Evolutionary conservation across 2,888 invertebrate genomes (phyloP).

Genomic region (Xanthostigma xanthostigma): DNA sequence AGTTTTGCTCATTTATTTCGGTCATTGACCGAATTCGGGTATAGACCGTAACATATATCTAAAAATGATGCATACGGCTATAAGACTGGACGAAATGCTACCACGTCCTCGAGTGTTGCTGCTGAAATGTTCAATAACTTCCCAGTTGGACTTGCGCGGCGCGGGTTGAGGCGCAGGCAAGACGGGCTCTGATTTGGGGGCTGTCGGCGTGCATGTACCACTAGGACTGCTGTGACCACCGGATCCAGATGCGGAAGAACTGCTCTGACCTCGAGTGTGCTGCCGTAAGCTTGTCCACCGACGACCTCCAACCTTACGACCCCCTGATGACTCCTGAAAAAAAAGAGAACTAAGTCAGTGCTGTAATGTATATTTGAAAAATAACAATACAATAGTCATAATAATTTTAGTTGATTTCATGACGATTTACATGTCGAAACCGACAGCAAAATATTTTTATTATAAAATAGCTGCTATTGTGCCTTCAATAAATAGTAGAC

Average conservation of each 20-base stretch:
- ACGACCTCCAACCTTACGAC: conserved; percentile 25
- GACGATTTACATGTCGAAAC: no score
- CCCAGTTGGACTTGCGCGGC: conserved; percentile 75
- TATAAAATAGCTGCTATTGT: no score
- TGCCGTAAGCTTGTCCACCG: conserved; percentile 38
- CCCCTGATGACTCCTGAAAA: conserved; percentile 22
- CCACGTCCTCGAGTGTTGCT: conserved; percentile 41
- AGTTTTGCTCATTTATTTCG: no score
- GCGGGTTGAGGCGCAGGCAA: conserved; percentile 32
- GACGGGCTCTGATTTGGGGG: neutral
- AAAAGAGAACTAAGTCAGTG: neutral
- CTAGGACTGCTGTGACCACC: conserved; percentile 21
- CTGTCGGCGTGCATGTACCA: neutral
- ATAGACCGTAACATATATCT: no score
- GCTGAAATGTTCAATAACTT: conserved; percentile 77
- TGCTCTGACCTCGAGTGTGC: conserved; percentile 25
- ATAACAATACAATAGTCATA: neutral
- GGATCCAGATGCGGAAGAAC: conserved; percentile 20
- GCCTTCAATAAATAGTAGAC: no score
- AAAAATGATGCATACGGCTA: conserved; percentile 36
- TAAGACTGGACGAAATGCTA: conserved; percentile 44
- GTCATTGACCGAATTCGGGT: no score
- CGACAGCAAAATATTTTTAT: no score
- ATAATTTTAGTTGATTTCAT: neutral
- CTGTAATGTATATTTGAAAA: neutral